Conservation (phyloP, 1,140 invertebrate species). For the Drosophila pachea region DNA sequence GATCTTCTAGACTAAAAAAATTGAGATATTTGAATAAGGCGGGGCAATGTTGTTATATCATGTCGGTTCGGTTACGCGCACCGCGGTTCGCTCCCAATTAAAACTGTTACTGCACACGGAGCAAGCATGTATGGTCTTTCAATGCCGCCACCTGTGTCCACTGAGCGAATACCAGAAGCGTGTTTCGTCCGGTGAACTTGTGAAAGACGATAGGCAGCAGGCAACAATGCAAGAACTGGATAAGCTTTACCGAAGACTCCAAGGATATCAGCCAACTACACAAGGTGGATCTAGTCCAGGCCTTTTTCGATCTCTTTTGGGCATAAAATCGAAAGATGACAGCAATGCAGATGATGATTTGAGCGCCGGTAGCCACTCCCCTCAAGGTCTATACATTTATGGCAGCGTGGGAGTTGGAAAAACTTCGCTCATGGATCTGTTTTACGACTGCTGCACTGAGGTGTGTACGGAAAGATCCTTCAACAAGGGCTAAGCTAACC, state of each 20-base stretch:
- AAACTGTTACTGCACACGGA: constrained; percentile 39
- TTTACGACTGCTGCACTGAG: constrained; percentile 87
- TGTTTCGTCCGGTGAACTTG: constrained; percentile 82
- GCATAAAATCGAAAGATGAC: constrained; percentile 44
- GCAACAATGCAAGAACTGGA: constrained; percentile 85
- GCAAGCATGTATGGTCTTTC: constrained; percentile 3
- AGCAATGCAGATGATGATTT: constrained; percentile 43
- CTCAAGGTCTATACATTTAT: constrained; percentile 90
- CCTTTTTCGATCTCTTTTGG: constrained; percentile 78
- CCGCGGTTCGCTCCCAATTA: constrained; percentile 9
- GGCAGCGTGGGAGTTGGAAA: constrained; percentile 96
- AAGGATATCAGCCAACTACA: constrained; percentile 82
- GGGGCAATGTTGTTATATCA: constrained; percentile 42
- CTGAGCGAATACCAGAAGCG: constrained; percentile 81
- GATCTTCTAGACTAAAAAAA: constrained; percentile 10
- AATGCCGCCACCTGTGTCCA: constrained; percentile 77
- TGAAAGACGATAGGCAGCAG: constrained; percentile 85
- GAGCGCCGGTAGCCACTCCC: constrained; percentile 78
- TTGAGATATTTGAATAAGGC: constrained; percentile 26
- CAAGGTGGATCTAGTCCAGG: constrained; percentile 64
- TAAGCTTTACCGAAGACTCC: constrained; percentile 84
- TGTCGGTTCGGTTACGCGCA: constrained; percentile 31
- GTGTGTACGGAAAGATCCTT: constrained; percentile 78
- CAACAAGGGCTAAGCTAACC: background rate
- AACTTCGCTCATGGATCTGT: constrained; percentile 99